phyloP scores from a whole-genome alignment of 2,888 invertebrate genomes.

The Automeris io region DNA sequence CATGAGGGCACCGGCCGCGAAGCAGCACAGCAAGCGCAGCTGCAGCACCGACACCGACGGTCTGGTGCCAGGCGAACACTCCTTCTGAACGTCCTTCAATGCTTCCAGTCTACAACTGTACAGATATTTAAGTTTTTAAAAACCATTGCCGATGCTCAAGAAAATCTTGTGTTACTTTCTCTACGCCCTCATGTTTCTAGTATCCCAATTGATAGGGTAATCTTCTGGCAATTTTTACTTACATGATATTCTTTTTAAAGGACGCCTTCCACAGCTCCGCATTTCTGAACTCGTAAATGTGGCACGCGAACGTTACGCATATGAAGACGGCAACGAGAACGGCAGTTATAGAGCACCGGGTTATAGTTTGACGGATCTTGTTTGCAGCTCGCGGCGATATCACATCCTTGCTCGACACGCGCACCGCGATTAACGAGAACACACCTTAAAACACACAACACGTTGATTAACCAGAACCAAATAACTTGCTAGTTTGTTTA shows the following conservation, averaged over 20 bases:
- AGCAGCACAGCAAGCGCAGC: slow-evolving; percentile 87
- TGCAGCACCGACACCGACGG: slow-evolving; percentile 91
- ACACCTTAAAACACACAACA: slow-evolving; percentile 76
- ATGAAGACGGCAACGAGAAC: slow-evolving; percentile 86
- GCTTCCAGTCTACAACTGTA: slow-evolving; percentile 54
- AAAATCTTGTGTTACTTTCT: too few species aligned
- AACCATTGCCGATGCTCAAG: too few species aligned
- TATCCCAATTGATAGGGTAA: too few species aligned
- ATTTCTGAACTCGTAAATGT: slow-evolving; percentile 88
- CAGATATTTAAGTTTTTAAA: too few species aligned
- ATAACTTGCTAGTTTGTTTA: too few species aligned
- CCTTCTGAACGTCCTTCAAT: slow-evolving; percentile 30
- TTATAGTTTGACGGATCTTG: slow-evolving; percentile 91
- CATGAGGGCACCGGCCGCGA: slow-evolving; percentile 91
- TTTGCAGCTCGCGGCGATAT: slow-evolving; percentile 89
- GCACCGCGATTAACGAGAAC: slow-evolving; percentile 85
- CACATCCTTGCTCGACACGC: slow-evolving; percentile 88
- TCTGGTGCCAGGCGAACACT: slow-evolving; percentile 81
- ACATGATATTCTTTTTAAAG: slow-evolving; percentile 89
- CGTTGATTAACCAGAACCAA: too few species aligned
- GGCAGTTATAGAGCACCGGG: slow-evolving; percentile 89
- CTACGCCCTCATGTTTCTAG: too few species aligned
- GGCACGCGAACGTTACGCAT: slow-evolving; percentile 87
- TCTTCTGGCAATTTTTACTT: slow-evolving; percentile 61
- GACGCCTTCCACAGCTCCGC: slow-evolving; percentile 85